Conservation (phyloP, 1,140 invertebrate genomes). For the Meloidogyne hapla region DNA sequence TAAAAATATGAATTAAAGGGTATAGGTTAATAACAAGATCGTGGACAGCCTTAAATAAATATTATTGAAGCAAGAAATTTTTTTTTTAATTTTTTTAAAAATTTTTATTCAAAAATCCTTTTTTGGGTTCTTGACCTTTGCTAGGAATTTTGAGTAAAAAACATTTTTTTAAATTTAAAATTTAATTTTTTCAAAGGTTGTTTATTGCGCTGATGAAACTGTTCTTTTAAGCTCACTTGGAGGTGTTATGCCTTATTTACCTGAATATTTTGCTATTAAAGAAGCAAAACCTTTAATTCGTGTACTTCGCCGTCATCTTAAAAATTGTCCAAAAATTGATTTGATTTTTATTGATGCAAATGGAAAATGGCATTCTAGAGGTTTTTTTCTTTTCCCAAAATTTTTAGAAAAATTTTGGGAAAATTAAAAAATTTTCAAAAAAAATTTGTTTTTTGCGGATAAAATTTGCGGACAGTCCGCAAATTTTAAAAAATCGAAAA, state of each 20-base stretch:
- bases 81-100: not conserved
- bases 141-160: no score
- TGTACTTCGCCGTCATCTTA: conserved; percentile 20
- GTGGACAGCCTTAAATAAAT: no score
- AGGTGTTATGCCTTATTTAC: conserved; percentile 28
- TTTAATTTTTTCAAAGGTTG: conserved; percentile 25
- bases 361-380: conserved; percentile 42
- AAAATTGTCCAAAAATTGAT: conserved; percentile 33
- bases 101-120: not conserved
- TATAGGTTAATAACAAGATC: no score
- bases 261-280: conserved; percentile 45
- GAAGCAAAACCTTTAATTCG: conserved; percentile 31
- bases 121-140: not conserved
- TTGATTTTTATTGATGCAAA: conserved; percentile 46
- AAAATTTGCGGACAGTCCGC: not conserved
- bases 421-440: no score
- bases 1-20: no score
- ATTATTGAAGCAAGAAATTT: no score
- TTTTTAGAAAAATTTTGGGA: no score
- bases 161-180: not conserved
- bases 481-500: not conserved
- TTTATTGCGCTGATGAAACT: conserved; percentile 35
- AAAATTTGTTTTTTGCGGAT: no score
- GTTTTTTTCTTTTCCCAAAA: not conserved
- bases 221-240: conserved; percentile 23